Conservation (phyloP, 2,888 invertebrate species). For the Cephus pygmeus region DNA sequence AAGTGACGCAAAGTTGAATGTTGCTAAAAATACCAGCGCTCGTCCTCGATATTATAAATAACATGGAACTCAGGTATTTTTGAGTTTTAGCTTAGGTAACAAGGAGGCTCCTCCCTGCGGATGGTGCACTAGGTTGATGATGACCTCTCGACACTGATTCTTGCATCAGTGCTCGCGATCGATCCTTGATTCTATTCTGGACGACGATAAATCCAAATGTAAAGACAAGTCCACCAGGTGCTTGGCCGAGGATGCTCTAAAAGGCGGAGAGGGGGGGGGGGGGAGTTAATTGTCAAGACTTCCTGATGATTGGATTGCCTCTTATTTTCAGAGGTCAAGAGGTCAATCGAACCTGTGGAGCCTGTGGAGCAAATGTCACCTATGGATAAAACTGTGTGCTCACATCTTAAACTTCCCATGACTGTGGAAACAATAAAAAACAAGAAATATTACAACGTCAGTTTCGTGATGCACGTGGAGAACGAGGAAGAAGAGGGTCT, state of each 20-base stretch:
- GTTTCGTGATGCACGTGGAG: conserved; percentile 82
- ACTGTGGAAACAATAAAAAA: conserved; percentile 68
- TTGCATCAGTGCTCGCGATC: conserved; percentile 8
- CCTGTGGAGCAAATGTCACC: conserved; percentile 13
- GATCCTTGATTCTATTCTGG: conserved; percentile 17
- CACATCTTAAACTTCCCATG: conserved; percentile 69
- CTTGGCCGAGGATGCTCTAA: neutral
- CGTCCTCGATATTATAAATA: conserved; percentile 58
- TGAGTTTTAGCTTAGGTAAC: conserved; percentile 44
- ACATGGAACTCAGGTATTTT: conserved; percentile 49
- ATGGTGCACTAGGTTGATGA: neutral
- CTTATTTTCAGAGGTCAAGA: conserved; percentile 33
- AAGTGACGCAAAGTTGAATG: conserved; percentile 8
- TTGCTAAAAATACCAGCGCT: conserved; percentile 37
- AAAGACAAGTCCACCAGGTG: neutral
- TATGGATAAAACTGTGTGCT: conserved; percentile 37
- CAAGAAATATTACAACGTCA: conserved; percentile 73
- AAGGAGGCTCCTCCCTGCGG: conserved; percentile 23
- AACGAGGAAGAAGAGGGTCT: conserved; percentile 86
- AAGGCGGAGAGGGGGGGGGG: neutral
- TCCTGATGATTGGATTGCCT: neutral
- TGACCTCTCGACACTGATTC: conserved; percentile 8
- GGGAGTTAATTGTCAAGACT: neutral
- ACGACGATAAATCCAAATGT: neutral
- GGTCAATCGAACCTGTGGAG: conserved; percentile 21